These are phyloP conservation scores for Nemapogon koenigi DNA, from an alignment of 2,888 invertebrate genomes.

Conservation along the genomic window DNA sequence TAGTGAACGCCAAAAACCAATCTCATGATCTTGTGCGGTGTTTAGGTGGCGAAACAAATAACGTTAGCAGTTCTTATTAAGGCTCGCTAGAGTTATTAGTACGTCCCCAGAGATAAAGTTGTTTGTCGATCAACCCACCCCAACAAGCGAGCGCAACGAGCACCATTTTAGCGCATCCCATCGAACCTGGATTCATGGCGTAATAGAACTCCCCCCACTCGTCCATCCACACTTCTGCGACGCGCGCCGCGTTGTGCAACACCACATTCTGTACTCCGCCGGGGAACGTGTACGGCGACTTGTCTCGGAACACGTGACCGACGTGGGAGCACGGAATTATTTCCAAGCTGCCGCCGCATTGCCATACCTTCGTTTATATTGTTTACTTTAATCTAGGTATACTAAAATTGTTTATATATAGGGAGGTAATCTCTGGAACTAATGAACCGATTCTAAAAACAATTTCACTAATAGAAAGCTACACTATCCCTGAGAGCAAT, in stretches of 20 bases:
- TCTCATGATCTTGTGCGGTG: too few species aligned
- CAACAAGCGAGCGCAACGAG: neutral
- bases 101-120: too few species aligned
- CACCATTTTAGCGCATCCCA: conserved; percentile 17
- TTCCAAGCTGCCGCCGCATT: conserved; percentile 95
- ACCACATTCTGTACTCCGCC: conserved; percentile 97
- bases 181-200: conserved; percentile 97
- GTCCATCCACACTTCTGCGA: conserved; percentile 99
- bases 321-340: conserved; percentile 96
- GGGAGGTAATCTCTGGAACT: too few species aligned
- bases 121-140: neutral
- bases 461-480: too few species aligned
- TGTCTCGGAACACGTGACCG: conserved; percentile 97
- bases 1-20: too few species aligned
- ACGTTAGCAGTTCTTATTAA: too few species aligned
- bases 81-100: too few species aligned
- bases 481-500: too few species aligned
- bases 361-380: conserved; percentile 94
- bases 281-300: conserved; percentile 98
- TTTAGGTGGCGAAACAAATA: too few species aligned
- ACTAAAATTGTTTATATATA: too few species aligned
- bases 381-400: too few species aligned
- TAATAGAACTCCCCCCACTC: conserved; percentile 99
- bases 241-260: conserved; percentile 97
- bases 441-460: too few species aligned